Conservation (phyloP, 1,140 invertebrate species). For the Popillia japonica region DNA sequence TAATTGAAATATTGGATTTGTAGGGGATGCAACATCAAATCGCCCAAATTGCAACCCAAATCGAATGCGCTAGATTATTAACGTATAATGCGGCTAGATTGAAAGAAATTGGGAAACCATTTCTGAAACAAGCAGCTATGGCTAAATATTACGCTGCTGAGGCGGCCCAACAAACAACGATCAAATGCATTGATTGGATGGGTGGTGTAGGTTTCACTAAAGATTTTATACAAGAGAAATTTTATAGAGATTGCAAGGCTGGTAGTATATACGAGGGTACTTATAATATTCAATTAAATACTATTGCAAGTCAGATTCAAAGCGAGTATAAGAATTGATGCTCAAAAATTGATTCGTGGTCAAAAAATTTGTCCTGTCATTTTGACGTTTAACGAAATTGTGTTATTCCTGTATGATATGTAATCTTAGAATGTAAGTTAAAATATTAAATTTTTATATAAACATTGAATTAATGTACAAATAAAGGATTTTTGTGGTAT, state of each 20-base stretch:
- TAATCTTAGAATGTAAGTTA: not conserved
- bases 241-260: constrained; percentile 94
- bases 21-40: constrained; percentile 97
- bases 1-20: constrained; percentile 47
- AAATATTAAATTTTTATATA: not conserved
- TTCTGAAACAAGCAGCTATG: constrained; percentile 94
- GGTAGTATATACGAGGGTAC: constrained; percentile 99
- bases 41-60: constrained; percentile 83
- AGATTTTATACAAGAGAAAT: constrained; percentile 97
- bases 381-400: not conserved
- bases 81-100: constrained; percentile 94
- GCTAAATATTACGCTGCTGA: constrained; percentile 89
- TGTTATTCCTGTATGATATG: not conserved
- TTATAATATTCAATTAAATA: constrained; percentile 88
- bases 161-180: constrained; percentile 75
- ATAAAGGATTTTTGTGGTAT: not conserved
- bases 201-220: constrained; percentile 96
- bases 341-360: no score
- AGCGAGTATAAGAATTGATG: constrained; percentile 67
- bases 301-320: constrained; percentile 85
- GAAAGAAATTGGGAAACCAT: constrained; percentile 81
- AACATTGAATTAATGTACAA: no score
- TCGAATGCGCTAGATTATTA: constrained; percentile 88
- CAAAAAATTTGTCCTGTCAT: no score
- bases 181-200: constrained; percentile 96